Conservation (phyloP, 2,888 invertebrate genomes). For the Diaphora mendica region DNA sequence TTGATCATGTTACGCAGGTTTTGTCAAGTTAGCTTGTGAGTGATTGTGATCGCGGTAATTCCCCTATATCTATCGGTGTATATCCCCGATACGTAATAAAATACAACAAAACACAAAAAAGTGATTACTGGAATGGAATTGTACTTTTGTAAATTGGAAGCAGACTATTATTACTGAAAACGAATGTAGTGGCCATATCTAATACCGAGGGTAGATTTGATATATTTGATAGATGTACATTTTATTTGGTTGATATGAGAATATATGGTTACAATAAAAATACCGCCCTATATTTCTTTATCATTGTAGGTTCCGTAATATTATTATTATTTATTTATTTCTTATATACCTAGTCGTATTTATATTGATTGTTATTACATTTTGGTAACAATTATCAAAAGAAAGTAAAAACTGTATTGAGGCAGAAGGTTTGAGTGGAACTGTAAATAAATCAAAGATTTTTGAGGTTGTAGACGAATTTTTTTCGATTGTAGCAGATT, state of each 20-base stretch:
- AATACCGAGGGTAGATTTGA: not conserved
- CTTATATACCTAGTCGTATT: not conserved
- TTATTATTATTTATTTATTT: too few relatives aligned
- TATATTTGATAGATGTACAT: conserved; percentile 1
- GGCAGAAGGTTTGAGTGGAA: not conserved
- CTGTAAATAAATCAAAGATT: too few relatives aligned
- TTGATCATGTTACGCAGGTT: not conserved
- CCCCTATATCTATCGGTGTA: not conserved
- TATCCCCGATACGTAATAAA: not conserved
- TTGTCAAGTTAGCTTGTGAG: not conserved
- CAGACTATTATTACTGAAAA: not conserved
- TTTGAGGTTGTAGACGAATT: too few relatives aligned
- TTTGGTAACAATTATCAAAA: not conserved
- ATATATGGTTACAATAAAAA: not conserved
- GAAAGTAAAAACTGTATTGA: not conserved
- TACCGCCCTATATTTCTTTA: not conserved
- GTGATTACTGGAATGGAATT: not conserved
- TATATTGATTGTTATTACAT: not conserved
- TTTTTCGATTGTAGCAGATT: too few relatives aligned
- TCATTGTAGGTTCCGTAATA: not conserved
- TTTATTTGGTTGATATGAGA: not conserved
- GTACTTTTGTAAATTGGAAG: not conserved
- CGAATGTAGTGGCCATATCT: not conserved
- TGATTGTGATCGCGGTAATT: not conserved
- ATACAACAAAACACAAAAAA: not conserved